Evolutionary conservation across 2,797 vertebrate species (phyloP).

Genomic region (Phoebastria nigripes): DNA sequence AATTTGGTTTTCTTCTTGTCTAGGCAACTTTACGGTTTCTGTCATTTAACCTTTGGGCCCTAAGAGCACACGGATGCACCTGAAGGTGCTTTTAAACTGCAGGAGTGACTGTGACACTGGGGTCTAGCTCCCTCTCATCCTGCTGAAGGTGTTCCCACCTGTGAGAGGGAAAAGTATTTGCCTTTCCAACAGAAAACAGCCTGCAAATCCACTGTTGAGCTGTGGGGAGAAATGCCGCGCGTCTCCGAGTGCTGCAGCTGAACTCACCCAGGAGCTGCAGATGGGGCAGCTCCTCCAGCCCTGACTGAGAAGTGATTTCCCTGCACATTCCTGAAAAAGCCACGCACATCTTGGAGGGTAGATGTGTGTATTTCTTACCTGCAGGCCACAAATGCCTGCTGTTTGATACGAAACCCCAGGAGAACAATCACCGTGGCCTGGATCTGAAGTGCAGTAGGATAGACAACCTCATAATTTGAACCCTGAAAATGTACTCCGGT

Average conservation of each 20-base stretch:
- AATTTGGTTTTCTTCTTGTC: background rate
- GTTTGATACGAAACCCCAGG: background rate
- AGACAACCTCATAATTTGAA: background rate
- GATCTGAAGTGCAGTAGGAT: background rate
- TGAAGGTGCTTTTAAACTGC: background rate
- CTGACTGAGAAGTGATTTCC: background rate
- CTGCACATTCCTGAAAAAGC: background rate
- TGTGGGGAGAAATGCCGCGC: background rate
- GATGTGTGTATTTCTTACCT: background rate
- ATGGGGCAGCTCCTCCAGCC: background rate
- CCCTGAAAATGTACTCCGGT: background rate
- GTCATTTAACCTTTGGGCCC: background rate
- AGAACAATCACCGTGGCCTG: fast-evolving
- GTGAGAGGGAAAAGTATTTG: background rate
- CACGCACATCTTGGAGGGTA: background rate
- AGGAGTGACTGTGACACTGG: background rate
- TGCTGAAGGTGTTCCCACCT: background rate
- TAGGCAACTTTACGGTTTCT: background rate
- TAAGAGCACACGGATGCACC: background rate
- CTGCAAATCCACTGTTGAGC: background rate
- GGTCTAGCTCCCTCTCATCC: background rate
- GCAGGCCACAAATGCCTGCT: background rate
- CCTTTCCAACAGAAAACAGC: background rate
- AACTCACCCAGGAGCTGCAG: background rate
- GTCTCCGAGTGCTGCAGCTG: background rate